These are phyloP conservation scores for Pteropus alecto DNA, from an alignment of 2,113 vertebrate species.

Conservation along the genomic window DNA sequence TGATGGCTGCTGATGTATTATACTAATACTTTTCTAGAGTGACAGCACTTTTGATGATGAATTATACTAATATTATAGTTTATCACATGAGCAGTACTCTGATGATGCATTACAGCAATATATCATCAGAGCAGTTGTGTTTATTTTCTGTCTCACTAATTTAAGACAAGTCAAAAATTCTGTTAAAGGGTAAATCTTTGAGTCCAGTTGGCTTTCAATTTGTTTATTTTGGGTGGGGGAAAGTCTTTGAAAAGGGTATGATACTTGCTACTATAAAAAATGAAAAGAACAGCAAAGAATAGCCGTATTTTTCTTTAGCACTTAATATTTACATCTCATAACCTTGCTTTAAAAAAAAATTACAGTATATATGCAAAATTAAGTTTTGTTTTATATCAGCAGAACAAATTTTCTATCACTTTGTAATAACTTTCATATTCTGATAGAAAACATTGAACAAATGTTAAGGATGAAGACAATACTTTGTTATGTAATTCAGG, in stretches of 20 bases:
- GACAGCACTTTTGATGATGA: constrained; percentile 60
- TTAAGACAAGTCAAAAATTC: constrained; percentile 24
- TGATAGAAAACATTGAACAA: neutral
- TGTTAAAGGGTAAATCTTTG: constrained; percentile 8
- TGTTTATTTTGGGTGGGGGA: neutral
- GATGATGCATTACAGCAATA: constrained; percentile 64
- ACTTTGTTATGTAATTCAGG: neutral
- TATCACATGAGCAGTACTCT: constrained; percentile 59
- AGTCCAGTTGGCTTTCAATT: neutral
- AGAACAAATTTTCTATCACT: neutral
- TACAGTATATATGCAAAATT: neutral
- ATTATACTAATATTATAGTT: constrained; percentile 67
- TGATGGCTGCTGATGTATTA: constrained; percentile 60
- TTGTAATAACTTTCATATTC: neutral
- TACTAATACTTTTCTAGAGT: constrained; percentile 64
- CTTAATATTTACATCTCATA: neutral
- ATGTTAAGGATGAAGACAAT: neutral
- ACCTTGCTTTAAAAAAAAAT: neutral
- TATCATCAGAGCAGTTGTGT: neutral
- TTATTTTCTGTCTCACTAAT: constrained; percentile 55
- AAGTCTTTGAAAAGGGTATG: neutral
- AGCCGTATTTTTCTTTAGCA: neutral
- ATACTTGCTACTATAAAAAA: neutral
- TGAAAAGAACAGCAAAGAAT: neutral
- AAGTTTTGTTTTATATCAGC: neutral